Conservation (phyloP, 2,797 vertebrate genomes). For the Typhlichthys eigenmanni region DNA sequence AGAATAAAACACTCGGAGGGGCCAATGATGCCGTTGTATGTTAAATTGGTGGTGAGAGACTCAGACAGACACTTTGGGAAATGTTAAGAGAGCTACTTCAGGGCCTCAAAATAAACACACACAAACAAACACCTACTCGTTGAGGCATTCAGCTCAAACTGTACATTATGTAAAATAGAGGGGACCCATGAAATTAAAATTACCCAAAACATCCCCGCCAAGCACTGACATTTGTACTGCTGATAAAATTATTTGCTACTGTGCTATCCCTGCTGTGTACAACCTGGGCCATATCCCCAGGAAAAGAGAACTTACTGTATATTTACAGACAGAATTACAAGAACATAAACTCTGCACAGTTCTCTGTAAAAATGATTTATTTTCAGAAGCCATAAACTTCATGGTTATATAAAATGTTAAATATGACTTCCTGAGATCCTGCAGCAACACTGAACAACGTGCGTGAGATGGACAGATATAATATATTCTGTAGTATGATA, state of each 20-base stretch:
- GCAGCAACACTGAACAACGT: slow-evolving; percentile 41
- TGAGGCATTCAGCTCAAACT: slow-evolving; percentile 48
- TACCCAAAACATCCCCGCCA: slow-evolving; percentile 35
- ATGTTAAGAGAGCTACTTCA: slow-evolving; percentile 42
- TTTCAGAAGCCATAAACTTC: slow-evolving; percentile 42
- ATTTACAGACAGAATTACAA: slow-evolving; percentile 55
- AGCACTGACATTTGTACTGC: slow-evolving; percentile 26
- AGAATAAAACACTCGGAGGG: slow-evolving; percentile 36
- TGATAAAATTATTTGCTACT: slow-evolving; percentile 30
- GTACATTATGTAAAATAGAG: slow-evolving; percentile 1
- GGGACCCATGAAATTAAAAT: slow-evolving; percentile 36
- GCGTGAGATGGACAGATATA: background rate
- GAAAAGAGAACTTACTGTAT: background rate
- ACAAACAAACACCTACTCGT: slow-evolving; percentile 51
- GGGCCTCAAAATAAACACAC: slow-evolving; percentile 49
- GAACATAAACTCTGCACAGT: slow-evolving; percentile 45
- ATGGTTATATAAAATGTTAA: slow-evolving; percentile 37
- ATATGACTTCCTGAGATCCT: slow-evolving; percentile 14
- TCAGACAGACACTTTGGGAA: background rate
- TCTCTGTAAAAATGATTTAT: slow-evolving; percentile 44
- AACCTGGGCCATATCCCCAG: slow-evolving; percentile 4
- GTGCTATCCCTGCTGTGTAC: slow-evolving; percentile 11
- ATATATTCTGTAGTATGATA: too few relatives aligned
- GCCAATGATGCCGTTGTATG: slow-evolving; percentile 48
- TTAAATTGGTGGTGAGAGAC: slow-evolving; percentile 41